These are phyloP conservation scores for Caenorhabditis wallacei DNA, from an alignment of 2,888 invertebrate species.

Conservation along the genomic window DNA sequence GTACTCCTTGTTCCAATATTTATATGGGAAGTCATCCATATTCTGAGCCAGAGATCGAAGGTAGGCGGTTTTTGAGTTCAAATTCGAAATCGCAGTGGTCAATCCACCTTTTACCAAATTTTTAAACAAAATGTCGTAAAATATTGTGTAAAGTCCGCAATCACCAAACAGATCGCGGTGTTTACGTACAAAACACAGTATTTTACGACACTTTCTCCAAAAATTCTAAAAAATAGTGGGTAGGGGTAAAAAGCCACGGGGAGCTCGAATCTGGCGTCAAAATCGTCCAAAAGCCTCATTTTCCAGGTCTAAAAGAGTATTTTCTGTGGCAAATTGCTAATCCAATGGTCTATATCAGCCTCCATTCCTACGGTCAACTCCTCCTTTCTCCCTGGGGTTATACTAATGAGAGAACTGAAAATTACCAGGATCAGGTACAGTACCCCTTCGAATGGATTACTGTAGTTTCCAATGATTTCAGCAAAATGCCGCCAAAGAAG, in stretches of 20 bases:
- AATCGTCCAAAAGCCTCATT: not conserved
- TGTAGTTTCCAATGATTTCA: constrained; percentile 36
- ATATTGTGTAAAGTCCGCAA: not conserved
- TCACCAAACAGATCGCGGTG: not conserved
- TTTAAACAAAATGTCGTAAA: not conserved
- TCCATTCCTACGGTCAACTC: constrained; percentile 82
- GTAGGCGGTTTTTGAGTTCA: constrained; percentile 12
- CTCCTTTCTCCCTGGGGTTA: constrained; percentile 82
- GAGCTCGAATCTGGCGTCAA: no score
- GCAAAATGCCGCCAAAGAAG: constrained; percentile 78
- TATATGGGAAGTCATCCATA: constrained; percentile 77
- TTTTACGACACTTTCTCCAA: no score
- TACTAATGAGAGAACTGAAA: constrained; percentile 75
- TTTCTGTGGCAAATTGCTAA: constrained; percentile 77
- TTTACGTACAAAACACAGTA: no score
- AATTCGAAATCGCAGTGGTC: no score
- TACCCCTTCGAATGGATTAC: not conserved
- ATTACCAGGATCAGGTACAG: constrained; percentile 75
- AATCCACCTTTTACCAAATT: not conserved
- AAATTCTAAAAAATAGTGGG: no score
- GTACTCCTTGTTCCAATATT: constrained; percentile 81
- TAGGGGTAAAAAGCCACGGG: no score
- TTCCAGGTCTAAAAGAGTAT: constrained; percentile 72
- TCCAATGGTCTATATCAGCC: constrained; percentile 78
- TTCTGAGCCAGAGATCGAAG: constrained; percentile 78